phyloP scores from a whole-genome alignment of 2,797 vertebrate species.

The Parotocinclus haroldoi region DNA sequence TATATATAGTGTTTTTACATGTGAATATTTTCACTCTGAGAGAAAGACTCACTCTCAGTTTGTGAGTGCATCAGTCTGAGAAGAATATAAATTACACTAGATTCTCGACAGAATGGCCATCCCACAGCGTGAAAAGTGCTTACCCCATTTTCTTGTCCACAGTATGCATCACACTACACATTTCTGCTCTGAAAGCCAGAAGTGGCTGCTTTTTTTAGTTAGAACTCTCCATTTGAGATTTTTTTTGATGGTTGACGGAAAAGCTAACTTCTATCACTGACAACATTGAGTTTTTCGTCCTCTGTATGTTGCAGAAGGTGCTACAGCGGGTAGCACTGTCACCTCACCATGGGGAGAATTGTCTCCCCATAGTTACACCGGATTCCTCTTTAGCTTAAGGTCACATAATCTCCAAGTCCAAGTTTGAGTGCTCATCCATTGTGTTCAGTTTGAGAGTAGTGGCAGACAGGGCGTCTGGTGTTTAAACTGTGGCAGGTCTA shows the following conservation, averaged over 20 bases:
- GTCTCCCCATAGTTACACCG: too few relatives aligned
- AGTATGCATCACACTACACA: not conserved
- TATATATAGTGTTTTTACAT: too few relatives aligned
- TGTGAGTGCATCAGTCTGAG: conserved; percentile 38
- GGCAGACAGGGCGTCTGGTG: too few relatives aligned
- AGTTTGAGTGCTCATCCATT: too few relatives aligned
- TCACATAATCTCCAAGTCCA: too few relatives aligned
- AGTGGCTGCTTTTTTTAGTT: not conserved
- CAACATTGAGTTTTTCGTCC: conserved; percentile 1
- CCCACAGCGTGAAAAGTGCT: conserved; percentile 26
- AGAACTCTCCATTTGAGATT: conserved; percentile 2
- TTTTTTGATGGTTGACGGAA: conserved; percentile 52
- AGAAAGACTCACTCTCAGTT: conserved; percentile 34
- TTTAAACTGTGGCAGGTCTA: too few relatives aligned
- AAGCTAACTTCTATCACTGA: conserved; percentile 51
- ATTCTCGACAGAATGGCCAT: conserved; percentile 21
- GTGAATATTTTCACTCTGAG: conserved; percentile 22
- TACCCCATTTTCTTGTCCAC: conserved; percentile 8
- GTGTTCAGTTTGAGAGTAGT: too few relatives aligned
- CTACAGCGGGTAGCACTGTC: too few relatives aligned
- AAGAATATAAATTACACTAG: conserved; percentile 45
- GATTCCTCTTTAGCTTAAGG: too few relatives aligned
- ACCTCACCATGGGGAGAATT: too few relatives aligned
- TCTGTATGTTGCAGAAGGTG: not conserved
- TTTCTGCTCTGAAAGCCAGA: not conserved